These are phyloP conservation scores for Scophthalmus maximus DNA, from an alignment of 2,113 vertebrate genomes.

Conservation along the genomic window DNA sequence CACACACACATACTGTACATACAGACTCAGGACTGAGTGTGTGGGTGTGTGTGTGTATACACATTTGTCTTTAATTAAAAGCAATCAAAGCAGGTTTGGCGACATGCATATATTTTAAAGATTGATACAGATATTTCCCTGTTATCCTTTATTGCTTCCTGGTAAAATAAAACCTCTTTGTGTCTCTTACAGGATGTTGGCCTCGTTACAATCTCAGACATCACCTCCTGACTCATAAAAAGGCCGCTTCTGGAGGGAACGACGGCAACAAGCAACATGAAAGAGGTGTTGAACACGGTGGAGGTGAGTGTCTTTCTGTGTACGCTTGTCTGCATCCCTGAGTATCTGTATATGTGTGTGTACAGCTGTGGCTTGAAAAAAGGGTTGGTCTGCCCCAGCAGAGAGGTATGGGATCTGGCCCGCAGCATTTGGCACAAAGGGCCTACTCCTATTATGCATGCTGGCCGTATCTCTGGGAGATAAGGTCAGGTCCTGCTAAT, in stretches of 20 bases:
- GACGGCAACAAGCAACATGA: constrained; percentile 22
- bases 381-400: constrained; percentile 28
- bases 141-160: constrained; percentile 22
- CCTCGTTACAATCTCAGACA: constrained; percentile 36
- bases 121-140: constrained; percentile 43
- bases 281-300: constrained; percentile 46
- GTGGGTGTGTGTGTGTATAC: background rate
- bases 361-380: constrained; percentile 60
- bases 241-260: constrained; percentile 19
- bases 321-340: constrained; percentile 47
- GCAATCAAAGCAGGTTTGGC: constrained; percentile 66
- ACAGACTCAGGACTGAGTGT: constrained; percentile 3
- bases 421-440: constrained; percentile 73
- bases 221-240: constrained; percentile 43
- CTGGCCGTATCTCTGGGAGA: constrained; percentile 66
- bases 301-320: constrained; percentile 54
- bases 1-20: constrained; percentile 35
- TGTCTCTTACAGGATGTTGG: constrained; percentile 18
- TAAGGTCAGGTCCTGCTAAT: constrained; percentile 73
- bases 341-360: constrained; percentile 60
- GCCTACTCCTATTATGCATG: constrained; percentile 70
- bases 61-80: constrained; percentile 76
- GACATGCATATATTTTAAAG: constrained; percentile 49
- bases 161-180: constrained; percentile 42
- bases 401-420: constrained; percentile 59